Conservation (phyloP, 2,797 vertebrate species). For the Calcarius lapponicus region DNA sequence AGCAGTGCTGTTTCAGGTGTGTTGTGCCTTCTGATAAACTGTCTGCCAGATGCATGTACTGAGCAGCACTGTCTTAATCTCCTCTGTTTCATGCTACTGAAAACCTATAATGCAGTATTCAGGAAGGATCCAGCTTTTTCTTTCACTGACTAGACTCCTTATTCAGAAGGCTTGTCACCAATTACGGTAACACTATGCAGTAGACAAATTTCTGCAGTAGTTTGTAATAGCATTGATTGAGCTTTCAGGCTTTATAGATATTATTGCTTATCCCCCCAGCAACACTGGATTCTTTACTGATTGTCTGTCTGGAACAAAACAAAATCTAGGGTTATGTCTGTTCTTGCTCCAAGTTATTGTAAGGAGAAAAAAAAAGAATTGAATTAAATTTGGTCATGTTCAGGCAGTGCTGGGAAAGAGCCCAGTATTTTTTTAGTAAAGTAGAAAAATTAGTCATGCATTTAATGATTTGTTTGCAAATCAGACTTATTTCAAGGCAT, state of each 20-base stretch:
- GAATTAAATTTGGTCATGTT: conserved; percentile 29
- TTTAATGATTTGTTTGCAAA: conserved; percentile 39
- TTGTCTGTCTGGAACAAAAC: conserved; percentile 11
- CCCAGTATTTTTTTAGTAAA: conserved; percentile 45
- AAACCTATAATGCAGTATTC: conserved; percentile 9
- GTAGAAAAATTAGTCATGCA: conserved; percentile 42
- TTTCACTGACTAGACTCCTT: conserved; percentile 37
- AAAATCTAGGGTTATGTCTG: conserved; percentile 1
- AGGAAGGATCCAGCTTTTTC: neutral
- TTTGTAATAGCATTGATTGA: conserved; percentile 13
- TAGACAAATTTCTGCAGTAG: neutral
- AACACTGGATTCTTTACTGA: neutral
- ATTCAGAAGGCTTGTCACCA: conserved; percentile 28
- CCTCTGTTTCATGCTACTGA: neutral
- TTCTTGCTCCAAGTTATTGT: conserved; percentile 54
- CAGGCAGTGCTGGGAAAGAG: conserved; percentile 36
- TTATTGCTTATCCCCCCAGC: neutral
- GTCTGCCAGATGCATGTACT: neutral
- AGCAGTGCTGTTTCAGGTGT: neutral
- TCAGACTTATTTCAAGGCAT: neutral
- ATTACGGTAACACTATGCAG: neutral
- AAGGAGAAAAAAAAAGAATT: neutral
- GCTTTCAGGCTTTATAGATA: neutral
- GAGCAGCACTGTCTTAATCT: neutral
- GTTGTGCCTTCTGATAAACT: neutral